These are phyloP conservation scores for Eumeta japonica DNA, from an alignment of 1,140 invertebrate species.

Conservation along the genomic window DNA sequence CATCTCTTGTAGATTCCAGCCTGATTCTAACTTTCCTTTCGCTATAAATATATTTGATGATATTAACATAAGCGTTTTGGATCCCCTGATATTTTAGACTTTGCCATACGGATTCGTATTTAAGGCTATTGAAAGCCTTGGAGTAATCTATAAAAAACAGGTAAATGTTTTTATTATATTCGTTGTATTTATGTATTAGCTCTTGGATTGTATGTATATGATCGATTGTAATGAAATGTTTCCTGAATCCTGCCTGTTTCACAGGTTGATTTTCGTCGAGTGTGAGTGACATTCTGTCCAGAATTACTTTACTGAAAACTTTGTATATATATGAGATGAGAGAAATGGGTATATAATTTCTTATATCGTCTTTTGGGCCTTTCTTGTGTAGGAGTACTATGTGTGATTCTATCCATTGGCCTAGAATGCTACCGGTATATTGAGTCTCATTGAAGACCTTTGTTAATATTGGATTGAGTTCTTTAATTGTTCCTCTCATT, in stretches of 20 bases:
- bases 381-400: too few species aligned
- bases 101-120: slow-evolving; percentile 6
- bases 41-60: slow-evolving; percentile 5
- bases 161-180: not conserved
- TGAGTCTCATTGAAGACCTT: slow-evolving; percentile 1
- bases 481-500: too few species aligned
- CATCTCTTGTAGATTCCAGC: too few species aligned
- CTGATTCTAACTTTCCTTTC: slow-evolving; percentile 3
- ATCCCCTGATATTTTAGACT: slow-evolving; percentile 1
- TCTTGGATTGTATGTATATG: too few species aligned
- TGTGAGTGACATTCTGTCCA: too few species aligned
- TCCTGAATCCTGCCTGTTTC: slow-evolving; percentile 3
- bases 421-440: not conserved
- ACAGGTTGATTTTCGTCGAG: too few species aligned
- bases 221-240: not conserved
- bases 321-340: too few species aligned
- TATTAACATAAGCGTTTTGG: slow-evolving; percentile 4
- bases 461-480: not conserved
- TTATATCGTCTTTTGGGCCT: too few species aligned
- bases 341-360: too few species aligned
- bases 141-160: not conserved
- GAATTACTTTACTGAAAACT: too few species aligned
- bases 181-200: too few species aligned
- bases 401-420: slow-evolving; percentile 1
- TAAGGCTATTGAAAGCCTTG: slow-evolving; percentile 5